Conservation (phyloP, 2,113 vertebrate species). For the Spea multiplicata region DNA sequence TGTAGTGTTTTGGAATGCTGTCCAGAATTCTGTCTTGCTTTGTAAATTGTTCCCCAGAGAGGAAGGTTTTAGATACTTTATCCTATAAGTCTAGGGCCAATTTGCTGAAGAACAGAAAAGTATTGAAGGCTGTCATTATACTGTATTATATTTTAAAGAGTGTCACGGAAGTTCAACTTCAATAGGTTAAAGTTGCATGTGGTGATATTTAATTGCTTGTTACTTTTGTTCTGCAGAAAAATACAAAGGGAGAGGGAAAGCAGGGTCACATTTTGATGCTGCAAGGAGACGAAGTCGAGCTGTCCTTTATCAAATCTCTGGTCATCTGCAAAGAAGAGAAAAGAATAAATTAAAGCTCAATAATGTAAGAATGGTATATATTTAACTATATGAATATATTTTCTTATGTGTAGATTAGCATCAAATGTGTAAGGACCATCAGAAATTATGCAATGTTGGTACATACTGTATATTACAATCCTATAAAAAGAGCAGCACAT, state of each 20-base stretch:
- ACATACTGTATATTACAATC: too few relatives aligned
- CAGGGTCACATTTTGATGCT: conserved; percentile 81
- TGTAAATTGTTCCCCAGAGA: neutral
- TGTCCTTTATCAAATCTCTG: conserved; percentile 94
- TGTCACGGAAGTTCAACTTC: conserved; percentile 23
- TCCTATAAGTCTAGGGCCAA: neutral
- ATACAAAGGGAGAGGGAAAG: conserved; percentile 79
- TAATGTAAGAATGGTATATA: conserved; percentile 73
- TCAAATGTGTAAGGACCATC: too few relatives aligned
- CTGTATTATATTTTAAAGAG: conserved; percentile 35
- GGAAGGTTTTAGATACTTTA: neutral
- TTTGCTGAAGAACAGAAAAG: neutral
- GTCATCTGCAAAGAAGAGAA: conserved; percentile 91
- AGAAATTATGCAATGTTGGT: too few relatives aligned
- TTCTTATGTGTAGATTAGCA: neutral
- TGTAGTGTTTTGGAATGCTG: too few relatives aligned
- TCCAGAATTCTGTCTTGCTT: neutral
- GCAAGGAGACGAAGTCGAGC: conserved; percentile 83
- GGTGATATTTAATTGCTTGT: conserved; percentile 51
- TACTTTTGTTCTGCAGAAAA: conserved; percentile 72
- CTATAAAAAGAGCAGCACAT: too few relatives aligned
- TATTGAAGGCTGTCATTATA: conserved; percentile 28
- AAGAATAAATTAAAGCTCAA: conserved; percentile 97
- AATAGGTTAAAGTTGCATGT: conserved; percentile 44
- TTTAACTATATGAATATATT: neutral